Evolutionary conservation across 1,140 invertebrate genomes (phyloP), one percentile per base, ranked within the genome.

Genomic region (Marisa cornuarietis): DNA sequence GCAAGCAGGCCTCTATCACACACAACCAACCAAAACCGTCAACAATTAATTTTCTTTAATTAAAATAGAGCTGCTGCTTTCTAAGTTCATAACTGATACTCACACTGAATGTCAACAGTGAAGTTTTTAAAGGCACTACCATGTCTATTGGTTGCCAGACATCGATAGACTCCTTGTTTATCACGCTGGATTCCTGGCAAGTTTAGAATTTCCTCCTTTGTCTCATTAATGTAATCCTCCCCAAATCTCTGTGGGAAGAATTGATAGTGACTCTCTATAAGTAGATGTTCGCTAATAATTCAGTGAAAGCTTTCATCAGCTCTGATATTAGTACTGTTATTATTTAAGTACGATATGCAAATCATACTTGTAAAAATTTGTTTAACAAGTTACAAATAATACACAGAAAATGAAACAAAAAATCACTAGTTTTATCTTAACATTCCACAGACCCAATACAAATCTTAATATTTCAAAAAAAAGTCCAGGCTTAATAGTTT

Each of bases 141-240:
- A 68, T 68, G 65, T 31, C 2, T n/a, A 68, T 68, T 68, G 13
- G 65, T 5, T 68, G 65, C 65, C 13, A 68, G 65, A 68, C 65
- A 68, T 13, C 65, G 65, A 68, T 68, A n/a, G 22, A 31, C 11
- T 2, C 65, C 65, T 8, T 68, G n/a, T 68, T 68, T 68, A n/a
- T 68, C 65, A 68, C 65, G 65, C 10, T 68, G 65, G 65, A 68
- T 68, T 6, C 65, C 65, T 68, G 65, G 65, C 65, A 68, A 68
- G 13, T 11, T 68, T 68, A 68, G 26, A 1, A 22, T 68, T 11
- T 11, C 65, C 6, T 68, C 26, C 11, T 68, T 31, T 68, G 22
- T 68, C 26, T 24, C 65, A 31, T n/a, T 68, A 6, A 68, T n/a
- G 22, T 68, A 68, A 31, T 31, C 22, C 22, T 31, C 65, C 13